A percentile compares a stretch with the other conserved stretches of the same genome.
Evolutionary conservation across 2,113 vertebrate genomes (phyloP).

Genomic region (Motacilla tschutschensis): DNA sequence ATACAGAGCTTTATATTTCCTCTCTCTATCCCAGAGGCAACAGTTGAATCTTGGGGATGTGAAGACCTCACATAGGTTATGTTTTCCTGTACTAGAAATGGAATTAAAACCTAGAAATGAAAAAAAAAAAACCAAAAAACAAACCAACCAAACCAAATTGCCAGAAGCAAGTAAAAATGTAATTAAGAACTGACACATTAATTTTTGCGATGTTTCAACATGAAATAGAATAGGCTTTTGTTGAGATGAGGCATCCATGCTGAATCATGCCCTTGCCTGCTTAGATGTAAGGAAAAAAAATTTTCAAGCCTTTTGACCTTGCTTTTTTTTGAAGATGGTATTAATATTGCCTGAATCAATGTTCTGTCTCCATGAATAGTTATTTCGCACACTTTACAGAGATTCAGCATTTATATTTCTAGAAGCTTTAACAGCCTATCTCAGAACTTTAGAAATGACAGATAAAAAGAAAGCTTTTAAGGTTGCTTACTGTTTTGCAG

Average conservation of each 20-base stretch:
- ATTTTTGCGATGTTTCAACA: background rate
- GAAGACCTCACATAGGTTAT: background rate
- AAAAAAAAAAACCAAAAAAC: background rate
- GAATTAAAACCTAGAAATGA: background rate
- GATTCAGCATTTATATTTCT: background rate
- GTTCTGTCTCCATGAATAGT: background rate
- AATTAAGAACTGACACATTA: background rate
- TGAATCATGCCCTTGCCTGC: background rate
- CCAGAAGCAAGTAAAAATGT: background rate
- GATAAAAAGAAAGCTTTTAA: slow-evolving; percentile 9
- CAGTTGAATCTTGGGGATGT: background rate
- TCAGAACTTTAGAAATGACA: background rate
- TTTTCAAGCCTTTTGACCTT: background rate
- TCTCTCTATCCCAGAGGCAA: background rate
- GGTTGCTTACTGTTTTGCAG: background rate
- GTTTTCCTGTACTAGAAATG: background rate
- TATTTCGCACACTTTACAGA: background rate
- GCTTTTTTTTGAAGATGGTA: background rate
- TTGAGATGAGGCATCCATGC: background rate
- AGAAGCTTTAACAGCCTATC: background rate
- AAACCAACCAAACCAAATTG: background rate
- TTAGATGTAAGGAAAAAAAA: background rate
- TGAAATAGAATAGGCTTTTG: background rate
- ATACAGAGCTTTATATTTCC: background rate
- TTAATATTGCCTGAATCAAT: background rate